Conservation (phyloP, 1,140 invertebrate species). For the Eriosoma lanigerum region DNA sequence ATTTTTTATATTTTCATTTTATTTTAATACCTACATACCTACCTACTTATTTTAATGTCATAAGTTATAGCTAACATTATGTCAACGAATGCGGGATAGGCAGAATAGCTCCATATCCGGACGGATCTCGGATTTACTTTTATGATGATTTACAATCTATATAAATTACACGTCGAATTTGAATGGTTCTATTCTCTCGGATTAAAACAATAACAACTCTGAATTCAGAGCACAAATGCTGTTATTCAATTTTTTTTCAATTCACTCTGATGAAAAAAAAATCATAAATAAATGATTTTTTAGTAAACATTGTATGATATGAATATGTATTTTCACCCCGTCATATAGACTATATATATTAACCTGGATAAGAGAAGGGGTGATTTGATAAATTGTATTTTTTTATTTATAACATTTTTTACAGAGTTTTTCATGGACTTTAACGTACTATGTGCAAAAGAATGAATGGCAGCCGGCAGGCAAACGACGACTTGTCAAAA, state of each 20-base stretch:
- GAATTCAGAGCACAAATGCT: conserved; percentile 25
- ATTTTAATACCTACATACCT: no score
- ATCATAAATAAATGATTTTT: conserved; percentile 29
- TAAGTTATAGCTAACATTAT: conserved; percentile 30
- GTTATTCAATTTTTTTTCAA: conserved; percentile 42
- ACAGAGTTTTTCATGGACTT: conserved; percentile 42
- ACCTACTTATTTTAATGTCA: conserved; percentile 30
- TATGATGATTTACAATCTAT: conserved; percentile 39
- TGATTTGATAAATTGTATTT: conserved; percentile 39
- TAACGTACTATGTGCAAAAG: conserved; percentile 29
- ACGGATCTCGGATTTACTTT: conserved; percentile 25
- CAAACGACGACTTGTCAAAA: conserved; percentile 44
- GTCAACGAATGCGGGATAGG: conserved; percentile 1
- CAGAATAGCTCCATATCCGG: conserved; percentile 37
- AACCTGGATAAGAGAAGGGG: conserved; percentile 33
- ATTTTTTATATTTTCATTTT: no score
- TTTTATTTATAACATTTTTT: conserved; percentile 25
- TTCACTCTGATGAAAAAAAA: background rate
- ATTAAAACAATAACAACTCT: conserved; percentile 34
- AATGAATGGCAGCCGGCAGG: conserved; percentile 43
- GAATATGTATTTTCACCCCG: conserved; percentile 36
- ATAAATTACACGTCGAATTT: conserved; percentile 47
- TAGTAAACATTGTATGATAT: conserved; percentile 26
- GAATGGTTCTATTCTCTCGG: conserved; percentile 35
- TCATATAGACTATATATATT: conserved; percentile 6